Conservation (phyloP, 2,113 vertebrate species). For the Serinus canaria region DNA sequence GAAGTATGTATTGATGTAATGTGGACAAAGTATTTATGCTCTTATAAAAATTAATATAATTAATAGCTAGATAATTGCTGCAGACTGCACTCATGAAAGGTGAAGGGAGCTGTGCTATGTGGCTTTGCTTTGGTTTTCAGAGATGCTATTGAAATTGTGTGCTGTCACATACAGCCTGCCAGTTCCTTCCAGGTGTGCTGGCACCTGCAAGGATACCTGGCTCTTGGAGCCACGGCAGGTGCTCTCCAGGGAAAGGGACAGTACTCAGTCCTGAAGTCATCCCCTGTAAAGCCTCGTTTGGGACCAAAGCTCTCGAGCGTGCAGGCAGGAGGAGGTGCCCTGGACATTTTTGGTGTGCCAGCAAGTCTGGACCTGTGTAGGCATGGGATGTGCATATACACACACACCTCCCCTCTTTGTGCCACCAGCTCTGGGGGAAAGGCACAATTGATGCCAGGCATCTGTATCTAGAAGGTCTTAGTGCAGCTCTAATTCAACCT, state of each 20-base stretch:
- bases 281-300: background rate
- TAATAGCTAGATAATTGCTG: background rate
- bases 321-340: background rate
- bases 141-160: background rate
- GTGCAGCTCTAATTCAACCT: background rate
- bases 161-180: background rate
- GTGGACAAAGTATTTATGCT: slow-evolving; percentile 42
- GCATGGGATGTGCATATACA: accelerated
- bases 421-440: background rate
- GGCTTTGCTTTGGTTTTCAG: background rate
- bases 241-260: background rate
- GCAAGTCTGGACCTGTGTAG: background rate
- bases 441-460: background rate
- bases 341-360: background rate
- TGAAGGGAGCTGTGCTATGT: background rate
- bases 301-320: background rate
- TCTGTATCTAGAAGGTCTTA: background rate
- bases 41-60: slow-evolving; percentile 3
- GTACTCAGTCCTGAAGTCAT: slow-evolving; percentile 51
- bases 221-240: background rate
- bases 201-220: background rate
- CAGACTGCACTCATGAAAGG: background rate
- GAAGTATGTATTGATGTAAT: background rate
- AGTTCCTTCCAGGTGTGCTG: background rate
- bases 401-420: background rate